A percentile compares a stretch with the other conserved stretches of the same genome.
Evolutionary conservation across 1,140 invertebrate species (phyloP).

Genomic region (Cydia strobilella): DNA sequence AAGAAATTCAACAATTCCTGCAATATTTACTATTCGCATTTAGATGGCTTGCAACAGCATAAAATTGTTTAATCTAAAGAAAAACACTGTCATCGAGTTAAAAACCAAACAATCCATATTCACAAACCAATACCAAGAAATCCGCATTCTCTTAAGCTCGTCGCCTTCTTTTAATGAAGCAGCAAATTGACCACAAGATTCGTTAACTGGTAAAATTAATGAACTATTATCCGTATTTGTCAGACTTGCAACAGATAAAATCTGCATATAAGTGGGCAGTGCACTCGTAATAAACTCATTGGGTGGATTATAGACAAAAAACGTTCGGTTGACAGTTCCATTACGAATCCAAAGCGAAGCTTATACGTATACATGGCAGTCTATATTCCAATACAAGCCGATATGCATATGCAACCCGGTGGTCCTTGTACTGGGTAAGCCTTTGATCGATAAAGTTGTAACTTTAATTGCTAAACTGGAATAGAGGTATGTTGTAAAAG

Average conservation of each 20-base stretch:
- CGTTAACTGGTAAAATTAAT: conserved; percentile 47
- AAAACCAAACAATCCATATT: background rate
- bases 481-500: conserved; percentile 60
- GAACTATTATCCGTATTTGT: conserved; percentile 49
- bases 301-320: conserved; percentile 65
- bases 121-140: conserved; percentile 8
- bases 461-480: conserved; percentile 77
- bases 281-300: conserved; percentile 69
- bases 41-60: background rate
- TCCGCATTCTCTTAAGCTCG: conserved; percentile 25
- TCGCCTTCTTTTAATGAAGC: conserved; percentile 32
- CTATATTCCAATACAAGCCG: conserved; percentile 42
- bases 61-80: background rate
- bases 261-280: conserved; percentile 56
- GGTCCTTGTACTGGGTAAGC: conserved; percentile 61
- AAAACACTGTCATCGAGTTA: background rate
- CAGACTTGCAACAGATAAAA: conserved; percentile 39
- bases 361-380: conserved; percentile 61
- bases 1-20: no score
- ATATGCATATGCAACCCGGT: conserved; percentile 59
- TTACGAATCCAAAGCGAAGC: conserved; percentile 58
- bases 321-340: conserved; percentile 68
- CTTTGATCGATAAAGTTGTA: conserved; percentile 77
- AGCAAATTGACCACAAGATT: conserved; percentile 37
- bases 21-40: background rate